Conservation (phyloP, 2,797 vertebrate species). For the Labeo calbasu region DNA sequence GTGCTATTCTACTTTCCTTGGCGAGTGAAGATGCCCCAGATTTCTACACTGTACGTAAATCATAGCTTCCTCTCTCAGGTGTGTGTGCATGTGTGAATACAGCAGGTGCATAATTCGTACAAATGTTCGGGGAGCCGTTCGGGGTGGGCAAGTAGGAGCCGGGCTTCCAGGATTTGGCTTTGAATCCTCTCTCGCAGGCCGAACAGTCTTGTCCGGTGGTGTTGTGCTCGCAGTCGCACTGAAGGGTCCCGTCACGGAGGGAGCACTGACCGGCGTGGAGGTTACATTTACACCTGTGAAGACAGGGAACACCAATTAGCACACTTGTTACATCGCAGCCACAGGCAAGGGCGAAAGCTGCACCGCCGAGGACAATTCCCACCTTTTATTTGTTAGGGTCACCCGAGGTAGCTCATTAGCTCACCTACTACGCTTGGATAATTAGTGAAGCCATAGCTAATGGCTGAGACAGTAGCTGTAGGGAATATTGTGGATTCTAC, state of each 20-base stretch:
- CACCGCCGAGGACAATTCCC: constrained; percentile 25
- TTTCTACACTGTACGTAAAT: constrained; percentile 33
- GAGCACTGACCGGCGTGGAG: constrained; percentile 88
- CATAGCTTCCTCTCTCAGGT: constrained; percentile 6
- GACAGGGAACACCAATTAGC: constrained; percentile 51
- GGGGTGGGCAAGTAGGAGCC: constrained; percentile 92
- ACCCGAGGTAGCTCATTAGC: constrained; percentile 58
- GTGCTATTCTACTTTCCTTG: constrained; percentile 14
- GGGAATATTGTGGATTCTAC: constrained; percentile 25
- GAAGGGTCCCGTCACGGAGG: constrained; percentile 83
- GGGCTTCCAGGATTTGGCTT: constrained; percentile 85
- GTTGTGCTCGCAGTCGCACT: constrained; percentile 94
- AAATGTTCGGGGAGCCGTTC: constrained; percentile 87
- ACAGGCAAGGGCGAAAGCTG: constrained; percentile 53
- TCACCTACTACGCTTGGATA: constrained; percentile 35
- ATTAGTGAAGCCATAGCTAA: constrained; percentile 49
- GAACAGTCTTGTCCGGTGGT: constrained; percentile 91
- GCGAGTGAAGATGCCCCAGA: constrained; percentile 26
- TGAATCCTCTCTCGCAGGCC: constrained; percentile 84
- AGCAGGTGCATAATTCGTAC: constrained; percentile 74
- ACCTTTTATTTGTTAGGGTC: constrained; percentile 40
- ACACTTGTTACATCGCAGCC: constrained; percentile 17
- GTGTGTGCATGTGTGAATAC: background rate
- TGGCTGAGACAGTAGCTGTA: constrained; percentile 35
- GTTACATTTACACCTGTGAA: constrained; percentile 91